Base-by-base conservation (phyloP, 2,797 vertebrate genomes). In the Crotalus adamanteus region DNA sequence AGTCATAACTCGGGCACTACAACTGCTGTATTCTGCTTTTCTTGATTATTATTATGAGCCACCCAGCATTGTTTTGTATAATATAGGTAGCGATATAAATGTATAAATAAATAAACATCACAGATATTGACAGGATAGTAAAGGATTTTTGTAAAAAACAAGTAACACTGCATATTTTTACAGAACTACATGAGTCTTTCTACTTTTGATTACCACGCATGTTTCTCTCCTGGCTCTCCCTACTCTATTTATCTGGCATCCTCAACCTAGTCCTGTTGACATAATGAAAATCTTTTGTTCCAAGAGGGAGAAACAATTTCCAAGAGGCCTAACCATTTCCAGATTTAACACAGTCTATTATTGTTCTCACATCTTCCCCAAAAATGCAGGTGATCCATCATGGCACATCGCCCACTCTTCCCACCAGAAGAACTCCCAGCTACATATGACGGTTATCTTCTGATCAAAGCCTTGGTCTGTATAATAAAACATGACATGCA, bases 401-500 rank as follows among this genome's bases (percentile, higher is more conserved):
- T 42, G 89, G 95, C 95, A 94, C 92, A 96, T 96, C 91, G 95
- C 57, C 95, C 95, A n/a, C 42, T 91, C 86, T 94, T 95, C 93
- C 94, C 93, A 92, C 22, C 8, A 90, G 86, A 56, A 95, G 91
- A 93, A 95, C 93, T 93, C 63, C 94, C 63, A 93, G 91, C 93
- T 95, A 90, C 16, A 59, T 0, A 0, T 91, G 83, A 96, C 86
- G 86, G 42, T 60, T 95, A 95, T 91, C 93, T 95, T 94, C 94
- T 94, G 28, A 53, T 97, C 94, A 96, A 96, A 96, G 91, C 93
- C 92, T 88, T 87, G 31, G 4, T 95, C 95, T 94, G 92, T 94
- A 37, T 96, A 96, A 96, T 93, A 96, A 95, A 97, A 97, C 88
- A 94, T 89, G 94, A 96, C 93, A 93, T 88, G 65, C 92, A 95